These are phyloP conservation scores for Chroicocephalus ridibundus DNA, from an alignment of 2,113 vertebrate genomes.

Conservation along the genomic window DNA sequence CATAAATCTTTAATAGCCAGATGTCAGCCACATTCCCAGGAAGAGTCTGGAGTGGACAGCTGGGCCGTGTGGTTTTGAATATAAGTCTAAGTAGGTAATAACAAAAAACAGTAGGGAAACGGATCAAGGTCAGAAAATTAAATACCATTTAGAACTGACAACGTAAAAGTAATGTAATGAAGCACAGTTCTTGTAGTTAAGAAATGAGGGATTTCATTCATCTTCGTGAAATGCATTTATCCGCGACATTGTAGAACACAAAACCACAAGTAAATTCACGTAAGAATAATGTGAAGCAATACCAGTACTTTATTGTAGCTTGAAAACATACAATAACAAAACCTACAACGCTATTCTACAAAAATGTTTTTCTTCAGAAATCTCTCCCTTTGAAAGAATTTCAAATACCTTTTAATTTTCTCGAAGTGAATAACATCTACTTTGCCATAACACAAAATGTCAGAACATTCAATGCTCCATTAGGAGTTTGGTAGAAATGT, in stretches of 20 bases:
- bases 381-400: background rate
- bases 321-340: constrained; percentile 1
- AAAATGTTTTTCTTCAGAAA: background rate
- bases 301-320: constrained; percentile 39
- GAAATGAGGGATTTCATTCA: background rate
- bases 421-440: background rate
- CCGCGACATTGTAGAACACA: background rate
- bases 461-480: background rate
- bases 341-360: background rate
- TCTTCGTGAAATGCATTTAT: background rate
- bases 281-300: background rate
- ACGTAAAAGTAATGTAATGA: background rate
- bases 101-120: background rate
- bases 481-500: background rate
- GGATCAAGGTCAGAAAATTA: background rate
- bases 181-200: background rate
- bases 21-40: background rate
- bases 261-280: background rate
- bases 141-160: background rate
- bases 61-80: background rate
- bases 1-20: background rate
- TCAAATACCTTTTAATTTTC: background rate
- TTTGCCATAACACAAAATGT: background rate
- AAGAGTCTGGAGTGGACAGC: background rate
- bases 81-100: background rate